Conservation (phyloP, 2,113 vertebrate genomes). For the Pygoscelis adeliae region DNA sequence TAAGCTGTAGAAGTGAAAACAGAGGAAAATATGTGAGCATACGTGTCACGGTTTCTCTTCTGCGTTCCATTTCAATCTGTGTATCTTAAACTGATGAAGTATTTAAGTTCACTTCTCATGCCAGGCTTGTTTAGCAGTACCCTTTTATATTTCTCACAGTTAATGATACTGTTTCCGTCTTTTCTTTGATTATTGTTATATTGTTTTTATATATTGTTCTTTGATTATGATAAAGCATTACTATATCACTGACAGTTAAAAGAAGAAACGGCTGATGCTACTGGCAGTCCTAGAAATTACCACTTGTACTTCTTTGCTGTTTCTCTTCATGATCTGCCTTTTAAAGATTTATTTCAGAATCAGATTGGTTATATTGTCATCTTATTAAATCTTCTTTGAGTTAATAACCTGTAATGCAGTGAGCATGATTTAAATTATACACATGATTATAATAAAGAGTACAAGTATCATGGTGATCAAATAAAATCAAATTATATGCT, state of each 20-base stretch:
- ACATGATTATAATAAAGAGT: not conserved
- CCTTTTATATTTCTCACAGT: not conserved
- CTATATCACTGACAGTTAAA: not conserved
- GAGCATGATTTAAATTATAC: constrained; percentile 28
- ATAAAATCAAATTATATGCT: constrained; percentile 21
- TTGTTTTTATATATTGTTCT: not conserved
- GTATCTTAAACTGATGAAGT: not conserved
- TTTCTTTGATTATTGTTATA: not conserved
- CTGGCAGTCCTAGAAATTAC: not conserved
- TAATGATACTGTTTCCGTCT: not conserved
- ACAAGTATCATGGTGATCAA: constrained; percentile 21
- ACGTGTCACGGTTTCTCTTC: not conserved
- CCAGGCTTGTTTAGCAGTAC: not conserved
- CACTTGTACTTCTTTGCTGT: not conserved
- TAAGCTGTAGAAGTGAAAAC: not conserved
- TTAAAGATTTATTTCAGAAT: constrained; percentile 7
- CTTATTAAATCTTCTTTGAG: constrained; percentile 39
- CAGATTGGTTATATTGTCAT: not conserved
- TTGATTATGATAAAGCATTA: not conserved
- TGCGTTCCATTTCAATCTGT: not conserved
- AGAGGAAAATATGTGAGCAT: not conserved
- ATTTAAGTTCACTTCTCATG: not conserved
- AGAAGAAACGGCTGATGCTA: not conserved
- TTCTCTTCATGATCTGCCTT: not conserved
- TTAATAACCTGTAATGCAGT: constrained; percentile 44